These are phyloP conservation scores for Trachymyrmex septentrionalis DNA, from an alignment of 1,140 invertebrate genomes.

Conservation along the genomic window DNA sequence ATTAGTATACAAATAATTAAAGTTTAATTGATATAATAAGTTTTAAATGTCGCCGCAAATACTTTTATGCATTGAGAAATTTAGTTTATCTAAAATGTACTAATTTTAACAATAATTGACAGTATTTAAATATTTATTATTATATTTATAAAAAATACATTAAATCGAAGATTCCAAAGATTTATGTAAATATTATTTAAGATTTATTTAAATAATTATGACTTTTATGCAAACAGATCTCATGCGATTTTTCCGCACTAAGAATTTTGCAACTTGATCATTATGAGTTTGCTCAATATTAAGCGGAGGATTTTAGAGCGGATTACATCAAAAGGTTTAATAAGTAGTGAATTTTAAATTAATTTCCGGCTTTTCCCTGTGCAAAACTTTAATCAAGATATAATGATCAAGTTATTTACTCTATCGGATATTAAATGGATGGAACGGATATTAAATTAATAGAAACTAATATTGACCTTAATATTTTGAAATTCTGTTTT, in stretches of 20 bases:
- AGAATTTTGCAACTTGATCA: conserved; percentile 6
- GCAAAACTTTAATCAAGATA: conserved; percentile 39
- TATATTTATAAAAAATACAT: conserved; percentile 3
- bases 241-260: background rate
- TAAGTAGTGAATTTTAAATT: conserved; percentile 35
- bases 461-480: conserved; percentile 3
- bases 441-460: conserved; percentile 34
- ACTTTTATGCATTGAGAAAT: background rate
- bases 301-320: conserved; percentile 38
- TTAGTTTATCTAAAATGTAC: background rate
- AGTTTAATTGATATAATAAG: conserved; percentile 2
- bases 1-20: background rate
- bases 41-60: background rate
- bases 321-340: conserved; percentile 36
- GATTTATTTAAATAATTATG: conserved; percentile 4
- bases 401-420: conserved; percentile 38
- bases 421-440: conserved; percentile 30
- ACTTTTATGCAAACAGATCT: background rate
- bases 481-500: background rate
- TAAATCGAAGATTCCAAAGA: background rate
- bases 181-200: background rate
- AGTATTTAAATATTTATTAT: background rate
- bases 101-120: background rate
- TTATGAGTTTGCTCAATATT: conserved; percentile 35
- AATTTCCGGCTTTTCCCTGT: conserved; percentile 15